phyloP scores from a whole-genome alignment of 2,113 vertebrate species.

The Embiotoca jacksoni region DNA sequence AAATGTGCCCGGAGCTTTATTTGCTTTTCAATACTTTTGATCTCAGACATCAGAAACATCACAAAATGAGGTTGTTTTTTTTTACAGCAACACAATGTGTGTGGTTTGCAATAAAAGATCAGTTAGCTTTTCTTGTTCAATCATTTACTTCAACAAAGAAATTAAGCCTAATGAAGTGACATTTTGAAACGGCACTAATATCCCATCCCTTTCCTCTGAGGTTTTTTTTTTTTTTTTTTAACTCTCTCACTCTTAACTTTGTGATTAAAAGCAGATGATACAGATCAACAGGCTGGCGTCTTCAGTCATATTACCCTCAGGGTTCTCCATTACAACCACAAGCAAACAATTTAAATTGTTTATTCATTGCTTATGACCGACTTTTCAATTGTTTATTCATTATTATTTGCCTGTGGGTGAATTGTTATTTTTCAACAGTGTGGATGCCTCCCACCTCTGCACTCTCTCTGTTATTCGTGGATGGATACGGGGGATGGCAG shows the following conservation, averaged over 20 bases:
- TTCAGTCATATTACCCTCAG: constrained; percentile 4
- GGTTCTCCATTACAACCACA: neutral
- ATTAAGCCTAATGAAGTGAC: neutral
- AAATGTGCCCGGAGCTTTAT: neutral
- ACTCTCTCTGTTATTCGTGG: no score
- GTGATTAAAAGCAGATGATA: constrained; percentile 44
- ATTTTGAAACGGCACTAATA: neutral
- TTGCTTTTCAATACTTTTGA: neutral
- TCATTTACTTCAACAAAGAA: neutral
- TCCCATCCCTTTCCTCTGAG: neutral
- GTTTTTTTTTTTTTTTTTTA: neutral
- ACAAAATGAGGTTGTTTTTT: neutral
- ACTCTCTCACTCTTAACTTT: neutral
- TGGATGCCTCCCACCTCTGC: no score
- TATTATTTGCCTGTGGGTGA: no score
- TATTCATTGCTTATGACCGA: neutral
- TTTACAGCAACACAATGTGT: neutral
- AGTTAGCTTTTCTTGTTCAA: neutral
- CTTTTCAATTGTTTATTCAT: no score
- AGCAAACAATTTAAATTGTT: neutral
- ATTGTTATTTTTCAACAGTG: no score
- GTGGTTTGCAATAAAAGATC: neutral
- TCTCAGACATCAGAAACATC: neutral
- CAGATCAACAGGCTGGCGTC: constrained; percentile 15
- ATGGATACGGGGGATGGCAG: no score